Conservation (phyloP, 2,113 vertebrate species). For the Neodon shergylaensis region DNA sequence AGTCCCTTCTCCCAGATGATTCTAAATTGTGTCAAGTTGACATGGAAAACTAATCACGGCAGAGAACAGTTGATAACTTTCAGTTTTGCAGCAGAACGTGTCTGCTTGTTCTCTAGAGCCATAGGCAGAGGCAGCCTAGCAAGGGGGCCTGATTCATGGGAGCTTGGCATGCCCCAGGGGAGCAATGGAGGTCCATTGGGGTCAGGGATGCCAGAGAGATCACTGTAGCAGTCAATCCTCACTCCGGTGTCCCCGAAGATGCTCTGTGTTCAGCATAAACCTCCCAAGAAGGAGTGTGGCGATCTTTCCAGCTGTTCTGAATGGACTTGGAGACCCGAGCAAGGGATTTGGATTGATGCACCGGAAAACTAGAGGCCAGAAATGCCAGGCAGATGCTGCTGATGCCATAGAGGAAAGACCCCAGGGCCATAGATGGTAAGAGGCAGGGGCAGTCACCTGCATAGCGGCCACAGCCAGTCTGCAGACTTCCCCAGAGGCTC, state of each 20-base stretch:
- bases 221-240: background rate
- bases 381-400: background rate
- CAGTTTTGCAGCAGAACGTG: background rate
- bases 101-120: background rate
- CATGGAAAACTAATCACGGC: background rate
- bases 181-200: background rate
- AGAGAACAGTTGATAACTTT: background rate
- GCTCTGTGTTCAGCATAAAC: background rate
- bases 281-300: rapidly evolving
- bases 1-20: background rate
- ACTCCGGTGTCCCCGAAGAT: background rate
- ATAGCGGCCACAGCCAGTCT: too few species aligned
- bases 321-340: background rate
- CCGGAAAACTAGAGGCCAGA: background rate
- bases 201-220: background rate
- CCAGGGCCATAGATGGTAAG: background rate
- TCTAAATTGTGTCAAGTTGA: background rate
- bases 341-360: background rate
- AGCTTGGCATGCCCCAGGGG: background rate
- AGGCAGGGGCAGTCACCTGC: too few species aligned
- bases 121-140: background rate
- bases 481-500: background rate
- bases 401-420: background rate
- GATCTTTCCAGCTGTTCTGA: background rate
- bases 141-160: background rate